Evolutionary conservation across 2,113 vertebrate genomes (phyloP).

Genomic region (Sardina pilchardus): DNA sequence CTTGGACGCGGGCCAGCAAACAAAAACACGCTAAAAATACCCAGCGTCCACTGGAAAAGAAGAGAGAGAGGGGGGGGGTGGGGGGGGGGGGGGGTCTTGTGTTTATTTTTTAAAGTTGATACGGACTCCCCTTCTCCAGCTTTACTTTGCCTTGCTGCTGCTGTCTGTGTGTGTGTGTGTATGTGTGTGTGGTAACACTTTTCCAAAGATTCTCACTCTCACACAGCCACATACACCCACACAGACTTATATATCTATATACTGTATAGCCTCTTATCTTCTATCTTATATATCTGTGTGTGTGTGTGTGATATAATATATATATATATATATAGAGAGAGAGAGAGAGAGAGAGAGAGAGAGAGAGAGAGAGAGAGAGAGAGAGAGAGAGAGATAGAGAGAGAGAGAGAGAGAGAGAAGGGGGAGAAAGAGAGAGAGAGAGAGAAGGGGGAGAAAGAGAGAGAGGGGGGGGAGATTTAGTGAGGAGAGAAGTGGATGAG

Average conservation of each 20-base stretch:
- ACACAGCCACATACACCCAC: neutral
- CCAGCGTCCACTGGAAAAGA: slow-evolving; percentile 50
- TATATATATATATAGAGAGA: too few species aligned
- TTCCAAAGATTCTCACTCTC: neutral
- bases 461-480: neutral
- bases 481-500: neutral
- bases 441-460: neutral
- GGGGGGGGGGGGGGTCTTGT: neutral
- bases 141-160: neutral
- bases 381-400: neutral
- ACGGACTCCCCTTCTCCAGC: neutral
- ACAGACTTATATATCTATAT: neutral
- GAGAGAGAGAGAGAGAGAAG: neutral
- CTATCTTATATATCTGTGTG: too few species aligned
- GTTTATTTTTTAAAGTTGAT: neutral
- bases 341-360: neutral
- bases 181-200: neutral
- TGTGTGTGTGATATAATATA: too few species aligned
- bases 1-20: slow-evolving; percentile 63
- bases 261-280: too few species aligned
- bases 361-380: neutral
- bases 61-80: neutral
- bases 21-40: slow-evolving; percentile 74
- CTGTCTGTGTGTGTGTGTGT: neutral
- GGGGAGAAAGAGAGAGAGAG: neutral